A percentile compares a stretch with the other conserved stretches of the same genome.
phyloP scores from a whole-genome alignment of 1,140 invertebrate genomes.

The Lucilia sericata region DNA sequence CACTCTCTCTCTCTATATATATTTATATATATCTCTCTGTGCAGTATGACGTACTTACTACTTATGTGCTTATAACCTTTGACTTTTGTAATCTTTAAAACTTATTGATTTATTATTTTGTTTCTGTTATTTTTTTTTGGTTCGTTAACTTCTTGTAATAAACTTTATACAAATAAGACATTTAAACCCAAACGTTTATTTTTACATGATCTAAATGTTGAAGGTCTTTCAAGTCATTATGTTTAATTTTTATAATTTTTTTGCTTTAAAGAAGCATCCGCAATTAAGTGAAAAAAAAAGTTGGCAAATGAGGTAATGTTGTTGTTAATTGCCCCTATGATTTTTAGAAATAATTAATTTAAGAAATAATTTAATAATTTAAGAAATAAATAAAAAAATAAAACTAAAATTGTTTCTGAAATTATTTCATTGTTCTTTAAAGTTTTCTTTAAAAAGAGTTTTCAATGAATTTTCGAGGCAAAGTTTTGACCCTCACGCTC shows the following conservation, averaged over 20 bases:
- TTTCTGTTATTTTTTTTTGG: no score
- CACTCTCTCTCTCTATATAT: background rate
- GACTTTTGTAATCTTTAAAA: conserved; percentile 13
- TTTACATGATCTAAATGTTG: background rate
- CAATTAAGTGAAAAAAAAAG: background rate
- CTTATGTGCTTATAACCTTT: background rate
- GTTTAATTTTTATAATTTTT: background rate
- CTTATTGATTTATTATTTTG: no score
- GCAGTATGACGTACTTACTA: no score
- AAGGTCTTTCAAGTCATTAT: background rate
- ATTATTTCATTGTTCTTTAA: no score
- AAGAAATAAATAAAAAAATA: no score
- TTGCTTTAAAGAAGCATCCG: background rate
- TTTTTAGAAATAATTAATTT: no score
- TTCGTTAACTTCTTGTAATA: background rate
- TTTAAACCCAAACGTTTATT: background rate
- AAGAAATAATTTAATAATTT: no score
- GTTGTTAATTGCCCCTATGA: no score
- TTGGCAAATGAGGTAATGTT: background rate
- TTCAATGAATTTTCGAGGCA: no score
- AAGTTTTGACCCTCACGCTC: no score
- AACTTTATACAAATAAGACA: background rate
- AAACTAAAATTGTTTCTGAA: no score
- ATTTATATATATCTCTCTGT: background rate
- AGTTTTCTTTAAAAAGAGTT: no score